These are phyloP conservation scores for Drosophila helvetica DNA, from an alignment of 2,888 invertebrate genomes.

Conservation along the genomic window DNA sequence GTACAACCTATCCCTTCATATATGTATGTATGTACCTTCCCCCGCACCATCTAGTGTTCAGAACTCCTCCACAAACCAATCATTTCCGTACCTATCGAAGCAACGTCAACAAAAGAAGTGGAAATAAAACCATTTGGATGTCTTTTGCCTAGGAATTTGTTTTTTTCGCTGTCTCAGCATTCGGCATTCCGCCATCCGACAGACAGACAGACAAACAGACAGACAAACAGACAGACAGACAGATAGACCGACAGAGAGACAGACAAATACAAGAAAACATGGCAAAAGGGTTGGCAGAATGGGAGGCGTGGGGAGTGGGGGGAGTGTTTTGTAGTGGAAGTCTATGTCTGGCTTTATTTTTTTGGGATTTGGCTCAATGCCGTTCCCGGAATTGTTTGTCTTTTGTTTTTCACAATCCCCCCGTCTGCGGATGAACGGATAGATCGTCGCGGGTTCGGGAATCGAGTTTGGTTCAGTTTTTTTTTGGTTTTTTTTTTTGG, in stretches of 20 bases:
- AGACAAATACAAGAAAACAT: slow-evolving; percentile 8
- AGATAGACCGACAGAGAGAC: slow-evolving; percentile 10
- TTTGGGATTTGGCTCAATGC: slow-evolving; percentile 42
- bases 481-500: slow-evolving; percentile 6
- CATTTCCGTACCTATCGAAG: slow-evolving; percentile 30
- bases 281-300: not conserved
- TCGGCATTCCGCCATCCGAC: slow-evolving; percentile 31
- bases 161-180: slow-evolving; percentile 53
- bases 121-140: slow-evolving; percentile 38
- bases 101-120: slow-evolving; percentile 1
- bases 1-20: too few species aligned
- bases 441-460: slow-evolving; percentile 2
- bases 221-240: slow-evolving; percentile 3
- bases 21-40: too few species aligned
- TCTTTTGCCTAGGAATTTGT: slow-evolving; percentile 35
- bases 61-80: slow-evolving; percentile 23
- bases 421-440: slow-evolving; percentile 27
- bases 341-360: slow-evolving; percentile 37
- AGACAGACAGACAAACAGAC: slow-evolving; percentile 19
- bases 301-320: not conserved
- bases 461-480: slow-evolving; percentile 1
- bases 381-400: slow-evolving; percentile 72
- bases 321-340: slow-evolving; percentile 22
- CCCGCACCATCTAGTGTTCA: too few species aligned
- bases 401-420: slow-evolving; percentile 55